Evolutionary conservation across 2,888 invertebrate genomes (phyloP), one percentile per base, ranked within the genome.

Genomic region (Glaucopsyche alexis): DNA sequence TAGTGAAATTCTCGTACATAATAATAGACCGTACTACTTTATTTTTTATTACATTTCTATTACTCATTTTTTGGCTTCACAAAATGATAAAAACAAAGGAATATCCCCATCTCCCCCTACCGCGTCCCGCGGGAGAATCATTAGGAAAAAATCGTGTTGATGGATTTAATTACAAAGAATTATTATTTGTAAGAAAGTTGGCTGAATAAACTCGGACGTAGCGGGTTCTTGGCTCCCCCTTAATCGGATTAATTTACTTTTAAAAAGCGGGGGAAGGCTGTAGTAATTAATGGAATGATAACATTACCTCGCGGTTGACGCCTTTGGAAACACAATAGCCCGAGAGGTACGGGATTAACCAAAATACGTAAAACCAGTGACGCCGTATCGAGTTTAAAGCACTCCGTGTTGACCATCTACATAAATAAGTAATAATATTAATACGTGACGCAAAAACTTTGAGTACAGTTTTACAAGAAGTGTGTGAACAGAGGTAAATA

Each of bases 131-230:
- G 90, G 90, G 92, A 88, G 89, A 90, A 91, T 92, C 92, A 92
- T 92, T 93, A 93, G 87, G 90, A 93, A 92, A 92, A 93, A 93
- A 92, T 93, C 92, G 92, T 92, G 92, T 93, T 93, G 92, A 93
- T 92, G 93, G 93, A 93, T 93, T 93, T 93, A 93, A 93, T 93
- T 93, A 92, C 91, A 91, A 93, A 92, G 92, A 92, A 93, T 93
- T 92, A 93, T 93, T 92, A 93, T 91, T 91, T 89, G 83, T 88
- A 90, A 92, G 91, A 91, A 91, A 91, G 87, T 91, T 91, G 87
- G 82, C 88, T 89, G 91, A 92, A 92, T 91, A 91, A 91, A 92
- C 90, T 91, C 85, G 89, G 89, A 88, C 87, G 87, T 87, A 90
- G 91, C 88, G 90, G 89, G 91, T 91, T 92, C 91, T 90, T 89